Evolutionary conservation across 2,113 vertebrate species (phyloP), one percentile per base, ranked within the genome.

Genomic region (Gadus macrocephalus): DNA sequence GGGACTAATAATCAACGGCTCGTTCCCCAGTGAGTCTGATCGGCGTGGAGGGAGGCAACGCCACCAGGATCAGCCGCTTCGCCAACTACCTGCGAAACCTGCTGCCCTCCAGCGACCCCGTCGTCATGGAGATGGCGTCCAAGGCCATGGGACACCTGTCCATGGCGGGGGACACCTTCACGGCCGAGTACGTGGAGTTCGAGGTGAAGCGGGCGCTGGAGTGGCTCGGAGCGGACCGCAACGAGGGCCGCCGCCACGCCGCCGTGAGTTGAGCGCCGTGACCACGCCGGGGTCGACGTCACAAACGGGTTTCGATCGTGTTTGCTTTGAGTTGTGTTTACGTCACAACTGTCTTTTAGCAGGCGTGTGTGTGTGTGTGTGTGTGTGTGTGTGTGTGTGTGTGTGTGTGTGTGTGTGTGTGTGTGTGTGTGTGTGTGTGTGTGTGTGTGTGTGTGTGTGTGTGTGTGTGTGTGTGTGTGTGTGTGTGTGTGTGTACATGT

Each of bases 81-180:
- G 97, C 97, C 73, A 99, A 99, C 90, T 98, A 99, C 81, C 88
- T 98, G 67, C 95, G 97, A 66, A 98, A 98, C 87, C 93, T 99
- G 63, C 92, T 99, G 62, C 97, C 97, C 15, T 98, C 96, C 78
- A 98, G 95, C 25, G 97, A 99, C 82, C 90, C 96, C 0, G 95
- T 95, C 38, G 96, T 98, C 15, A 99, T 99, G 97, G 97, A 99
- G 84, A 99, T 99, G 97, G 96, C 96, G 3, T 98, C 97, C 67
- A 98, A 98, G 85, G 97, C 97, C 69, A 98, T 99, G 0, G 97
- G 97, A 15, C 90, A 98, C 65, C 92, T 99, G 0, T 98, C 97
- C 0, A 98, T 98, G 96, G 96, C 97, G 0, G 97, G 97, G 12
- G 97, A 98, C 87, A 98, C 96, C 67, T 99, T 98, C 72, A 99